Base-by-base conservation (phyloP, 2,888 invertebrate genomes). In the Listrodromus nycthemerus region DNA sequence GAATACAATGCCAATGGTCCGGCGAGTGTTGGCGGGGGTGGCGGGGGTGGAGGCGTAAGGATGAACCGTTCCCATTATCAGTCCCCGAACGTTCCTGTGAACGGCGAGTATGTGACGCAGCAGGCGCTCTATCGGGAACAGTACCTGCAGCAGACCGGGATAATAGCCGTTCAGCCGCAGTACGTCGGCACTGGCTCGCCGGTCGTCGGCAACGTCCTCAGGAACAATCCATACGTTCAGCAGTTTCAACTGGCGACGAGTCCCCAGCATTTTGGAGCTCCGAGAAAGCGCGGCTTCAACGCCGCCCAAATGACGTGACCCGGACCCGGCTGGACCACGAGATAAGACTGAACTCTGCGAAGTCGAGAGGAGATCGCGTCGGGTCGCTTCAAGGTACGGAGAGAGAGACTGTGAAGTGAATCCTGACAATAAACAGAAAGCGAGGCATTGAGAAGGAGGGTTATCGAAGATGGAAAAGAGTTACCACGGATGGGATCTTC, bases 301-400 rank as follows among this genome's bases (percentile, higher is more conserved):
- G 87, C 92, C 37, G 91, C 91, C 27, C 91, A 92, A 88, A 91
- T 91, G 91, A 92, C 92, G 92, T 91, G 91, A 91, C 92, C 89
- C 83, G 89, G 81, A 79, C 87, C 83, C 82, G 86, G 87, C 85
- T 87, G 88, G 84, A 90, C 89, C 84, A 90, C 89, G 89, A 90
- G 91, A 92, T 91, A 92, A 92, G 92, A 92, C 92, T 92, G 92
- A 92, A 85, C 79, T 65, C 33, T 66, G 66, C 52, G 66, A 70
- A 66, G 65, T 71, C 66, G 52, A 80, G 33, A 66, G 67, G 45
- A 71, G 63, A 70, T 55, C 58, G 67, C 48, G 19, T 65, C 70
- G 63, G 41, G 24, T 69, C 58, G 48, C 30, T 70, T 70, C 33
- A 41, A 24, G 45, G 58, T 16, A 41, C 24, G 1, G 61, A 27